phyloP scores from a whole-genome alignment of 2,113 vertebrate species.

The Halichoeres trimaculatus region DNA sequence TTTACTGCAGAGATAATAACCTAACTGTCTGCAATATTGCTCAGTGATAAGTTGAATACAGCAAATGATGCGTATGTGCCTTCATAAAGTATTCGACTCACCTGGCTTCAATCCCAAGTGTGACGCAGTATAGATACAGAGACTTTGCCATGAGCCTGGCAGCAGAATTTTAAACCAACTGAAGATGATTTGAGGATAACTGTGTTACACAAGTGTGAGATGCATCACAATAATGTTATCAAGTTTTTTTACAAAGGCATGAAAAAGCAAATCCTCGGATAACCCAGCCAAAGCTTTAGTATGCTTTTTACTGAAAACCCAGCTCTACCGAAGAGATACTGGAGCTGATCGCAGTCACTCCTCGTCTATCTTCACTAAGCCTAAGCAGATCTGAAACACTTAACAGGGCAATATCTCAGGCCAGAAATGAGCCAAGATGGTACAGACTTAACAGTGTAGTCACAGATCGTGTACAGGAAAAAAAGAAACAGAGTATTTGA shows the following conservation, averaged over 20 bases:
- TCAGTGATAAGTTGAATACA: slow-evolving; percentile 27
- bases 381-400: slow-evolving; percentile 1
- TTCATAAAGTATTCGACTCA: slow-evolving; percentile 1
- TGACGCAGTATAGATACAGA: slow-evolving; percentile 4
- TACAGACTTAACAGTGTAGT: not conserved
- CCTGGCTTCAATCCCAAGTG: not conserved
- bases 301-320: not conserved
- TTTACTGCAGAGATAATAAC: slow-evolving; percentile 42
- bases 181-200: slow-evolving; percentile 30
- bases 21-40: not conserved
- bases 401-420: not conserved
- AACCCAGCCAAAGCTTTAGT: slow-evolving; percentile 18
- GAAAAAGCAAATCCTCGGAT: slow-evolving; percentile 31
- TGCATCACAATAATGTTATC: slow-evolving; percentile 48
- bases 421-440: not conserved
- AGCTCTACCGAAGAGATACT: not conserved
- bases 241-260: slow-evolving; percentile 47
- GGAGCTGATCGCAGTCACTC: slow-evolving; percentile 9
- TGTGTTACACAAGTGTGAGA: slow-evolving; percentile 22
- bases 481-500: not conserved
- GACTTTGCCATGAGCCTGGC: slow-evolving; percentile 12
- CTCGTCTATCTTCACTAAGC: not conserved
- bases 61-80: slow-evolving; percentile 12
- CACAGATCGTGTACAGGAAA: not conserved
- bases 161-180: slow-evolving; percentile 38